Evolutionary conservation across 1,140 invertebrate genomes (phyloP), one percentile per base, ranked within the genome.

Genomic region (Trichoplusia ni): DNA sequence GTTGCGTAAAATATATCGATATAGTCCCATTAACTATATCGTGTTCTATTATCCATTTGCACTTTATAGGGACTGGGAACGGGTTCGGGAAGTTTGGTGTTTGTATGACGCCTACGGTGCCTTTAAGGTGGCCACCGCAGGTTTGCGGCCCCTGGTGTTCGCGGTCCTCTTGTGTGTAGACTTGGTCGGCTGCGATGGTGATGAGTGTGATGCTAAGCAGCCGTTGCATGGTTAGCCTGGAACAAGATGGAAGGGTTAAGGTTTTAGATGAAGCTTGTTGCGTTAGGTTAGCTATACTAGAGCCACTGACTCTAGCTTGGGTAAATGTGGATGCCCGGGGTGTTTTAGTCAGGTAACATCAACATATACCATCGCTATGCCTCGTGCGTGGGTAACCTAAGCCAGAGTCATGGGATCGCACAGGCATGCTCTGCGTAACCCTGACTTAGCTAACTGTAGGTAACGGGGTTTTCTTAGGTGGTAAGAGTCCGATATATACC

Each of bases 31-130:
- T 90, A 54, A 75, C 69, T 1, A 94, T 93, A 27, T 93, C 93
- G 4, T 95, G 94, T 71, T 97, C 94, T 74, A 98, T 97, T 9
- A 98, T 91, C 97, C 97, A 98, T 58, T 94, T 92, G 81, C 96
- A 97, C 60, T 93, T 93, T 49, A 97, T 94, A 3, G 97, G 97
- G 13, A 96, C 94, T 4, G 92, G 82, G 82, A 97, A 97, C 1
- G 93, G 91, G 21, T 92, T 89, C 0, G 97, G 97, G 73, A 98
- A 98, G 74, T 95, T 94, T 0, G 96, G 96, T 1, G 96, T 97
- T 25, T 94, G 92, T 18, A 98, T 94, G 37, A 95, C 85, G 1
- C 96, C 95, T 19, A 92, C 90, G 0, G 91, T 90, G 0, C 90
- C 91, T 3, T 92, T 93, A n/a, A 95, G 83, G 4, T 91, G 87